phyloP scores from a whole-genome alignment of 2,113 vertebrate genomes.

The Oxyruncus cristatus region DNA sequence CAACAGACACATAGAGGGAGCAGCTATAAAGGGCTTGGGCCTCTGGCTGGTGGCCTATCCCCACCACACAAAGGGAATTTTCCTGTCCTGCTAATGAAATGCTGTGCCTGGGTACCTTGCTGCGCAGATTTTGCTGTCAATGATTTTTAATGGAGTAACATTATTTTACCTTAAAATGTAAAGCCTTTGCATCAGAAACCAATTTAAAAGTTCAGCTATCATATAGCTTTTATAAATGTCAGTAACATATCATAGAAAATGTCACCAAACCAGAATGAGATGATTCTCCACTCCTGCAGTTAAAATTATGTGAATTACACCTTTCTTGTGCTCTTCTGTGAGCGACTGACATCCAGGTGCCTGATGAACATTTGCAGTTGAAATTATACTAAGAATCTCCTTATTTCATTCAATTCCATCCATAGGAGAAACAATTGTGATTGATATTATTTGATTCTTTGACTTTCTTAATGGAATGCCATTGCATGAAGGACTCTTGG shows the following conservation, averaged over 20 bases:
- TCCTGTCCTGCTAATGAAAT: neutral
- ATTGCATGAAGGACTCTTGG: neutral
- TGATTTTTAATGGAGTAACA: neutral
- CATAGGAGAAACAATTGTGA: neutral
- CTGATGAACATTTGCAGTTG: neutral
- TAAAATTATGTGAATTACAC: neutral
- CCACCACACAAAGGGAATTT: neutral
- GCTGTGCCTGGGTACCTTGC: neutral
- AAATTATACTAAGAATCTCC: neutral
- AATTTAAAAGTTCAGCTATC: neutral
- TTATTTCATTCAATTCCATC: neutral
- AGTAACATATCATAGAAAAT: neutral
- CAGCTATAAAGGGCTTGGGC: neutral
- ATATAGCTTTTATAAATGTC: neutral
- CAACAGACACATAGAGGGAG: neutral
- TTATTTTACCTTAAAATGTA: neutral
- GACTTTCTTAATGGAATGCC: neutral
- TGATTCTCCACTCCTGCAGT: neutral
- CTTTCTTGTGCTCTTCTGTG: neutral
- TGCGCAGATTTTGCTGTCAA: neutral
- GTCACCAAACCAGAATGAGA: neutral
- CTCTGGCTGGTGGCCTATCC: neutral
- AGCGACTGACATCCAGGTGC: neutral
- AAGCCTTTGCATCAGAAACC: neutral
- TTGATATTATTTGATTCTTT: neutral